Conservation (phyloP, 2,888 invertebrate genomes). For the Thera britannica region DNA sequence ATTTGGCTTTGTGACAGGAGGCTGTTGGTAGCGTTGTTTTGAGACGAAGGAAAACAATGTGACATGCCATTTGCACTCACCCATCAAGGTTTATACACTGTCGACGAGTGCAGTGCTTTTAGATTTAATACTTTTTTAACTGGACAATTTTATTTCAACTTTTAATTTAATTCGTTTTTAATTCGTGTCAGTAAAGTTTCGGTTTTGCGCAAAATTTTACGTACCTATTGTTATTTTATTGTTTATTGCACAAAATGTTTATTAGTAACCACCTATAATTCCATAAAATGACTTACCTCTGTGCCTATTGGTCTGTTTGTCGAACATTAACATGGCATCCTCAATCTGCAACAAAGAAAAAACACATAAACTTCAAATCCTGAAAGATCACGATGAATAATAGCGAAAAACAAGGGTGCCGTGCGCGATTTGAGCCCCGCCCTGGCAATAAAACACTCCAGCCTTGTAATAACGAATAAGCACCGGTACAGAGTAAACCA, state of each 20-base stretch:
- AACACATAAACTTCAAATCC: constrained; percentile 71
- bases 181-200: too few species aligned
- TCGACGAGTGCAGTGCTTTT: neutral
- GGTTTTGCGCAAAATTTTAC: too few species aligned
- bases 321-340: constrained; percentile 99
- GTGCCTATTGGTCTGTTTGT: constrained; percentile 99
- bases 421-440: constrained; percentile 79
- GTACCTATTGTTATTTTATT: neutral
- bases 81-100: constrained; percentile 4
- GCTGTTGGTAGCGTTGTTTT: constrained; percentile 58
- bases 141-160: too few species aligned
- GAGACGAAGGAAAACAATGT: constrained; percentile 57
- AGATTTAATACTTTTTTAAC: neutral
- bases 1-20: constrained; percentile 66
- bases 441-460: constrained; percentile 83
- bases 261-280: neutral
- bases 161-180: too few species aligned
- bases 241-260: neutral
- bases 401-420: constrained; percentile 77
- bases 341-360: constrained; percentile 94
- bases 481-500: constrained; percentile 84
- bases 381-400: constrained; percentile 69
- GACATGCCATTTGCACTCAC: constrained; percentile 54
- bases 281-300: constrained; percentile 90
- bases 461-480: constrained; percentile 84